Percentiles rank a stretch among this genome's conserved stretches.
Evolutionary conservation across 2,888 invertebrate species (phyloP).

Genomic region (Strigamia crassipes): DNA sequence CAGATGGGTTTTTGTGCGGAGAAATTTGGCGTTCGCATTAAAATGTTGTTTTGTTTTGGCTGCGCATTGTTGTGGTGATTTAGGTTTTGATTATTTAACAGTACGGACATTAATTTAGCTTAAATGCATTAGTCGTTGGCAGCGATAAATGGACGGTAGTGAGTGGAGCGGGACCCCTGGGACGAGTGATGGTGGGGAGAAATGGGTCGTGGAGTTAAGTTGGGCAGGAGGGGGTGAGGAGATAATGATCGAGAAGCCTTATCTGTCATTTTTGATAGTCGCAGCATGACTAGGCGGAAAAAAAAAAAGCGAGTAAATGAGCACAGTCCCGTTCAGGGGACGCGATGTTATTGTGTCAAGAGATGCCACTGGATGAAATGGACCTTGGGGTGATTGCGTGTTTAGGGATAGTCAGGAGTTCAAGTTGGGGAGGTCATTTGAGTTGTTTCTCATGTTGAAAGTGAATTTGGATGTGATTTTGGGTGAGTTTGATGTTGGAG

Average conservation of each 20-base stretch:
- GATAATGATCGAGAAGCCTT: conserved; percentile 30
- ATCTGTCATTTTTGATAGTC: conserved; percentile 35
- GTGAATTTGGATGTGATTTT: neutral
- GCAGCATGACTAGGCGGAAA: conserved; percentile 30
- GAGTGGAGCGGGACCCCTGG: conserved; percentile 20
- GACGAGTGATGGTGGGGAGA: conserved; percentile 29
- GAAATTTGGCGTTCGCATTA: neutral
- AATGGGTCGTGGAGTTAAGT: conserved; percentile 29
- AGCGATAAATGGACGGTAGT: conserved; percentile 31
- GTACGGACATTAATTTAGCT: neutral
- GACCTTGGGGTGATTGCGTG: conserved; percentile 21
- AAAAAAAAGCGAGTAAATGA: conserved; percentile 20
- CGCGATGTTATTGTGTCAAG: conserved; percentile 10
- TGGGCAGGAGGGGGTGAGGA: conserved; percentile 10
- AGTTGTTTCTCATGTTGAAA: conserved; percentile 20
- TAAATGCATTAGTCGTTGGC: conserved; percentile 27
- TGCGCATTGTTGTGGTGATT: neutral
- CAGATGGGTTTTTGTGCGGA: neutral
- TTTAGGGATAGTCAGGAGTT: conserved; percentile 21
- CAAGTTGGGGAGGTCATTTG: neutral
- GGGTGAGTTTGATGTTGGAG: neutral
- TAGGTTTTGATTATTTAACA: conserved; percentile 26
- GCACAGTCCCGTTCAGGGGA: neutral
- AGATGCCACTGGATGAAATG: conserved; percentile 19
- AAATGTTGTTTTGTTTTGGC: neutral